Evolutionary conservation across 2,797 vertebrate species (phyloP).

Genomic region (Glossophaga mutica): DNA sequence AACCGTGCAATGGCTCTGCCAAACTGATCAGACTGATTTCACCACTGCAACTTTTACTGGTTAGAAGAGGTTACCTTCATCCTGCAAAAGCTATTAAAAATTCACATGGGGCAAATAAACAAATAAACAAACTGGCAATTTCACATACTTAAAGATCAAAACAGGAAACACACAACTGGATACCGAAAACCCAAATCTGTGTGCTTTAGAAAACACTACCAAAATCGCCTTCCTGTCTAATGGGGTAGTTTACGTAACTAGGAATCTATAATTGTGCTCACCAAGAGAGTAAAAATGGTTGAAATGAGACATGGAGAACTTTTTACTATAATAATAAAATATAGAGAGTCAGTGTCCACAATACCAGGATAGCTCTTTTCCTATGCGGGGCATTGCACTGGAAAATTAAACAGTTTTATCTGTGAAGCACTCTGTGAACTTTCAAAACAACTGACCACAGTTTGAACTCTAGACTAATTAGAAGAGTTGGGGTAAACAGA

Average conservation of each 20-base stretch:
- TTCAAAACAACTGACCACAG: not conserved
- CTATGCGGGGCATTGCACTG: not conserved
- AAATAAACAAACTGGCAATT: not conserved
- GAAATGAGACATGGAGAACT: not conserved
- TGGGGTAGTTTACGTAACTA: not conserved
- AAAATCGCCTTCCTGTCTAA: not conserved
- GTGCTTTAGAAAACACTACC: not conserved
- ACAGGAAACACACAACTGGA: not conserved
- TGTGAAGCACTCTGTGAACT: not conserved
- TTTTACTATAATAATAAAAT: not conserved
- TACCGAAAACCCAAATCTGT: not conserved
- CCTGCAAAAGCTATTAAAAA: constrained; percentile 15
- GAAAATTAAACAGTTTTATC: not conserved
- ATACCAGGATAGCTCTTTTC: not conserved
- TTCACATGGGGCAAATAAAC: not conserved
- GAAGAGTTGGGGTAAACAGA: not conserved
- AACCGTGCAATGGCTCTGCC: not conserved
- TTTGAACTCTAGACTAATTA: not conserved
- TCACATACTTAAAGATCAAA: not conserved
- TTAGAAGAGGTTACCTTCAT: not conserved
- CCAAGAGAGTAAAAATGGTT: not conserved
- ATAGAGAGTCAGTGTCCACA: not conserved
- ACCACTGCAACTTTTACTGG: not conserved
- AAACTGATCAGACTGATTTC: constrained; percentile 21
- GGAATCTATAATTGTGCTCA: not conserved